Conservation (phyloP, 37 sponge, comb jelly and placozoan species). For the Diacarnus erythraeanus region DNA sequence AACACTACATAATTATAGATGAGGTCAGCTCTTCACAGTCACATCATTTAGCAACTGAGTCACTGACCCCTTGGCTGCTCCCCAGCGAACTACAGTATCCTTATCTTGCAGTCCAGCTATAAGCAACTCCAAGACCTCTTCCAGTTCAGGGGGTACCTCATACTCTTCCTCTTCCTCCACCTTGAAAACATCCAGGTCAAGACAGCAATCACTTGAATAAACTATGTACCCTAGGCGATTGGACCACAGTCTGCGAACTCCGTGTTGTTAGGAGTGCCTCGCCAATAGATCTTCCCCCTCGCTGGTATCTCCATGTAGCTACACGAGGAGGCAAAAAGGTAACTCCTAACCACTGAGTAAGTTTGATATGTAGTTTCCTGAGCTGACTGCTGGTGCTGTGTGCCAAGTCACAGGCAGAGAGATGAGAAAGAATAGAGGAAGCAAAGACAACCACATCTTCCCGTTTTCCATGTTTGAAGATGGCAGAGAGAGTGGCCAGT, state of each 20-base stretch:
- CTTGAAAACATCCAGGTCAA: too few relatives aligned
- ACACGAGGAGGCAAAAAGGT: constrained; percentile 68
- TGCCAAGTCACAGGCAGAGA: constrained; percentile 23
- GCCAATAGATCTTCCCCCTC: constrained; percentile 79
- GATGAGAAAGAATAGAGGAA: constrained; percentile 35
- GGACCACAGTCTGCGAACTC: too few relatives aligned
- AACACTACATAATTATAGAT: constrained; percentile 34
- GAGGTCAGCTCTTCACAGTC: too few relatives aligned
- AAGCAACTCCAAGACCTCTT: constrained; percentile 68
- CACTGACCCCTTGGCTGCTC: constrained; percentile 95
- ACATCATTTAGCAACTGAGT: too few relatives aligned
- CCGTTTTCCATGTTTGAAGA: constrained; percentile 77
- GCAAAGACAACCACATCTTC: constrained; percentile 70
- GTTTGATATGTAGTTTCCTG: constrained; percentile 85
- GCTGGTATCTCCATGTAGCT: constrained; percentile 89
- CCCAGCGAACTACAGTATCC: constrained; percentile 98
- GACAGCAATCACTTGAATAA: neutral
- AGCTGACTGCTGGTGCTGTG: constrained; percentile 70
- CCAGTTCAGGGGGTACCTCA: constrained; percentile 56
- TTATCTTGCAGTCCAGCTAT: constrained; percentile 83
- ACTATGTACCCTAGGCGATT: constrained; percentile 16
- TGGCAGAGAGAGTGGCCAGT: constrained; percentile 48
- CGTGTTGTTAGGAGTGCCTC: constrained; percentile 44
- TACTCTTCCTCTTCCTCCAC: constrained; percentile 14
- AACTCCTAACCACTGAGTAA: constrained; percentile 77